Percentiles rank a stretch among this genome's conserved stretches.
phyloP scores from a whole-genome alignment of 2,113 vertebrate species.

The Oncorhynchus masou region DNA sequence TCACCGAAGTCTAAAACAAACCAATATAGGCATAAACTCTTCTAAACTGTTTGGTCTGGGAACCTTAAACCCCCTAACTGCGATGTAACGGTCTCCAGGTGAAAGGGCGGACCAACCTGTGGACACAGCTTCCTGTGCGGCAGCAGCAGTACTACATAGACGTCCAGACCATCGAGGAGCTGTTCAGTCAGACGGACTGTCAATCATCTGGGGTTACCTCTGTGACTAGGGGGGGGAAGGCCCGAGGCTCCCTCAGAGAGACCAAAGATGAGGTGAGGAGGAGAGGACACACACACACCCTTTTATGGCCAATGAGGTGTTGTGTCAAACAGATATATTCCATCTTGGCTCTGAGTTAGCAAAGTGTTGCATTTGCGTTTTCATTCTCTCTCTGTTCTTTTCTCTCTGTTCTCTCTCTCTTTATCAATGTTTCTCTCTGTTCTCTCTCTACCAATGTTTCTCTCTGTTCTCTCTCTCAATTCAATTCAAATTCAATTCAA shows the following conservation, averaged over 20 bases:
- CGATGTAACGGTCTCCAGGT: slow-evolving; percentile 54
- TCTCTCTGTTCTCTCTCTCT: not conserved
- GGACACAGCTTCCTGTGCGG: slow-evolving; percentile 79
- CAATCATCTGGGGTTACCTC: slow-evolving; percentile 11
- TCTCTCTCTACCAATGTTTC: not conserved
- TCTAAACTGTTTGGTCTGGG: no score
- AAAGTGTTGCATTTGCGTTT: not conserved
- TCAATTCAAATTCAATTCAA: no score
- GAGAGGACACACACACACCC: not conserved
- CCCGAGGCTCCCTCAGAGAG: slow-evolving; percentile 76
- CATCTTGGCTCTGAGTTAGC: not conserved
- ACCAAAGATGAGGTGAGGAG: slow-evolving; percentile 80
- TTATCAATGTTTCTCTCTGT: no score
- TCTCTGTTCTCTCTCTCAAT: not conserved
- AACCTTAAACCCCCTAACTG: no score
- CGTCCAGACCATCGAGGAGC: slow-evolving; percentile 84
- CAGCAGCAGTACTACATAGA: slow-evolving; percentile 83
- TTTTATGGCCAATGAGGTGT: not conserved
- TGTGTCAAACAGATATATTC: slow-evolving; percentile 11
- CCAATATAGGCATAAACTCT: no score
- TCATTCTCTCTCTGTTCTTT: not conserved
- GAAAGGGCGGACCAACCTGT: slow-evolving; percentile 86
- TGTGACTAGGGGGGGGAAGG: slow-evolving; percentile 37
- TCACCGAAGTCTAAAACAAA: no score
- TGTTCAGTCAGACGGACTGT: slow-evolving; percentile 84